Evolutionary conservation across 1,140 invertebrate species (phyloP).

Genomic region (Platorchestia sp.): DNA sequence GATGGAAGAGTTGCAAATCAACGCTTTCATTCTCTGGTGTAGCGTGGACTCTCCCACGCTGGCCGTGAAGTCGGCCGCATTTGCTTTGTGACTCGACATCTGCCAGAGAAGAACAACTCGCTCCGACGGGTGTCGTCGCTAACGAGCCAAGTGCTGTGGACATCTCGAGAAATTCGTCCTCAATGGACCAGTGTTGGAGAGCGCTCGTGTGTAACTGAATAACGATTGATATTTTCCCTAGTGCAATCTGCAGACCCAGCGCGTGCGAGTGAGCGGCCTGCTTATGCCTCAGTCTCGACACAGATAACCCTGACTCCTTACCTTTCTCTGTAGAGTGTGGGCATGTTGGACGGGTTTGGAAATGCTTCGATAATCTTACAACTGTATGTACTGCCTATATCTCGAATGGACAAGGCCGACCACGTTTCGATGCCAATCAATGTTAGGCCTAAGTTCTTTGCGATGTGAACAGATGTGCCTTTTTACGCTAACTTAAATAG

Average conservation of each 20-base stretch:
- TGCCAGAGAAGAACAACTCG: not conserved
- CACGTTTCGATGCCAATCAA: too few species aligned
- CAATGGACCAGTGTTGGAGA: not conserved
- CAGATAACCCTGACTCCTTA: not conserved
- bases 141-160: not conserved
- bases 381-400: too few species aligned
- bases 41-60: not conserved
- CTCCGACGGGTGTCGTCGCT: not conserved
- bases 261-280: not conserved
- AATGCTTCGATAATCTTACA: not conserved
- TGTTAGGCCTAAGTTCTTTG: not conserved
- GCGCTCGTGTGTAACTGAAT: slow-evolving; percentile 14
- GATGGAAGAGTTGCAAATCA: not conserved
- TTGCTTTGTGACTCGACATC: not conserved
- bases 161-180: slow-evolving; percentile 6
- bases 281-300: not conserved
- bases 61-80: not conserved
- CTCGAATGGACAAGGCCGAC: too few species aligned
- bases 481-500: not conserved
- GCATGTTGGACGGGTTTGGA: not conserved
- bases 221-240: not conserved
- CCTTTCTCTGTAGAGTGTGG: not conserved
- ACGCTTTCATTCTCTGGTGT: not conserved
- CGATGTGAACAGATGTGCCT: not conserved
- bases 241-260: not conserved